Percentiles rank a stretch among this genome's conserved stretches.
Evolutionary conservation across 2,797 vertebrate genomes (phyloP).

Genomic region (Thripadectes ignobilis): DNA sequence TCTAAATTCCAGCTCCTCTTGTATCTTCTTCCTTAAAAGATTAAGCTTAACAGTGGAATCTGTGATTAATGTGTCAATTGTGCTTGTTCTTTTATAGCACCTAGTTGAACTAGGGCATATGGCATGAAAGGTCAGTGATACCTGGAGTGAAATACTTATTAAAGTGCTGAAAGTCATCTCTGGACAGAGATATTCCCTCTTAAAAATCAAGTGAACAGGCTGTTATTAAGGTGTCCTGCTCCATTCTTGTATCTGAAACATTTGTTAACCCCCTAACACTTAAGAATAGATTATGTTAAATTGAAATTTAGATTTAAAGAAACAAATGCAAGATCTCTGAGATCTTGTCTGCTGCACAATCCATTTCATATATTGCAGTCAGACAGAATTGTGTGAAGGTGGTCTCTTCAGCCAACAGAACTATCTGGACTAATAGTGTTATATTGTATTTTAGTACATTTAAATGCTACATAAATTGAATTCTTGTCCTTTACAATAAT

Average conservation of each 20-base stretch:
- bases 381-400: background rate
- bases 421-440: background rate
- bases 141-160: conserved; percentile 72
- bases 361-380: background rate
- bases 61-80: conserved; percentile 59
- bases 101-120: conserved; percentile 60
- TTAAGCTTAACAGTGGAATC: conserved; percentile 4
- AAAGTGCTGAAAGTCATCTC: conserved; percentile 25
- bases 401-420: background rate
- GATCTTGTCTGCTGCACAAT: background rate
- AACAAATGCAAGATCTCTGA: background rate
- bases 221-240: background rate
- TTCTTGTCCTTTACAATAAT: background rate
- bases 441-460: background rate
- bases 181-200: background rate
- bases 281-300: background rate
- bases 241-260: background rate
- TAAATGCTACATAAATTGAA: background rate
- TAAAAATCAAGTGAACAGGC: background rate
- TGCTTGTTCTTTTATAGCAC: conserved; percentile 45
- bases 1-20: background rate
- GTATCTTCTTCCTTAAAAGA: background rate
- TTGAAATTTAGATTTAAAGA: background rate
- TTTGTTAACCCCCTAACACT: background rate
- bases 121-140: conserved; percentile 45